Evolutionary conservation across 2,888 invertebrate species (phyloP), one percentile per base, ranked within the genome.

Genomic region (Carpatolechia fugitivella): DNA sequence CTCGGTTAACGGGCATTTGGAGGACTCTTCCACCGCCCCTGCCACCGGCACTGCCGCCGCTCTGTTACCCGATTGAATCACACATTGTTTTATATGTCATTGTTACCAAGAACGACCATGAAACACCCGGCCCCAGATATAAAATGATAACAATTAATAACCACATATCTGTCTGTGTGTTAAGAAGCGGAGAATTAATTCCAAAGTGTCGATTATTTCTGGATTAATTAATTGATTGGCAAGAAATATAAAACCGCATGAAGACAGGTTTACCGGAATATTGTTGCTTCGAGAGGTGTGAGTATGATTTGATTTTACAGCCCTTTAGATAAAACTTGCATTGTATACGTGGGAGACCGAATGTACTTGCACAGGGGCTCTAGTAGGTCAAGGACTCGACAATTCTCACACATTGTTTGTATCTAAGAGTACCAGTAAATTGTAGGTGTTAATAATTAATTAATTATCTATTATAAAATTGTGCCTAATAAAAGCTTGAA

Each of bases 261-360:
- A 60, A 56, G 65, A 74, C 70, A 56, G 63, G 70, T 69, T 67
- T 62, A 52, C 53, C 54, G 64, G 61, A 70, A 66, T 67, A 66
- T 64, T 7, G 44, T 55, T 60, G 61, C 40, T 56, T 38, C 57
- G 11, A 38, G 31, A 54, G 59, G 54, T 49, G 38, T 54, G 35
- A 35, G 14, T 5, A 35, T 35, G 61, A 56, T 60, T n/a, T n/a
- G n/a, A n/a, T n/a, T n/a, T n/a, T 60, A 57, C 58, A 65, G 61
- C 57, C 66, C 66, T 69, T 69, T 68, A 59, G 60, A 61, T 60
- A 65, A 62, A 66, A 66, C 61, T 62, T 57, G 67, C 65, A 72
- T 84, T 83, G 79, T 82, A 68, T 72, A 68, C 76, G 83, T 82
- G 82, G 72, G 81, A 82, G 69, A 66, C 52, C 56, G 65, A 57